Conservation (phyloP, 2,888 invertebrate genomes). For the Lepidocyrtinus sp. region DNA sequence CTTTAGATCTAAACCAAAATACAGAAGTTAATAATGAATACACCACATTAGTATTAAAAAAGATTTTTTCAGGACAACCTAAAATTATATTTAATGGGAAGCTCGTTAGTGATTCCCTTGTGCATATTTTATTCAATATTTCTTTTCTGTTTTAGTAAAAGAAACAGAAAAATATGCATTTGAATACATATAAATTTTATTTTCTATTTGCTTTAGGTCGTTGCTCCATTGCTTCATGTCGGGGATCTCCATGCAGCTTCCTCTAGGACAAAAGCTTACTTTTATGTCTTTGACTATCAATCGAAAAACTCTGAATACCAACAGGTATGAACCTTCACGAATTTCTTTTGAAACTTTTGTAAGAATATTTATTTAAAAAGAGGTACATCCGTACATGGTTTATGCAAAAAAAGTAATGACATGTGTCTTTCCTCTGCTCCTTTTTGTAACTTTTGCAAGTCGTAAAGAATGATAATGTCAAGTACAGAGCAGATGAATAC, state of each 20-base stretch:
- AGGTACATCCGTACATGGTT: background rate
- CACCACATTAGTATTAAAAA: too few species aligned
- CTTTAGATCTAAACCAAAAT: too few species aligned
- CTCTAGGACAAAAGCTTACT: slow-evolving; percentile 76
- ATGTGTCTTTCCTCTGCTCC: background rate
- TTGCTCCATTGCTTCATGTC: slow-evolving; percentile 90
- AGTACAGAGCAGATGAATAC: background rate
- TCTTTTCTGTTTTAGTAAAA: background rate
- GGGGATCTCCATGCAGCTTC: slow-evolving; percentile 89
- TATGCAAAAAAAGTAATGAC: background rate
- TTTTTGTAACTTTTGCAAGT: background rate
- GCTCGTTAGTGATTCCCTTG: background rate
- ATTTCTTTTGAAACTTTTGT: background rate
- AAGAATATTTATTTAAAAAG: background rate
- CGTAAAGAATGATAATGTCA: background rate
- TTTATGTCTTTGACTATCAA: slow-evolving; percentile 93
- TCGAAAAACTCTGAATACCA: slow-evolving; percentile 91
- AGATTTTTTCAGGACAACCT: background rate
- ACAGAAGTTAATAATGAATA: too few species aligned
- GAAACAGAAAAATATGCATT: background rate
- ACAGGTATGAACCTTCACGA: slow-evolving; percentile 78
- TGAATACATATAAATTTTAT: slow-evolving; percentile 2
- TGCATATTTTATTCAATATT: background rate
- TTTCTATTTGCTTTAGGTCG: slow-evolving; percentile 76
- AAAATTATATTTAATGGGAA: too few species aligned